Percentiles rank a stretch among this genome's conserved stretches.
Evolutionary conservation across 2,888 invertebrate species (phyloP).

Genomic region (Dinocampus coccinellae): DNA sequence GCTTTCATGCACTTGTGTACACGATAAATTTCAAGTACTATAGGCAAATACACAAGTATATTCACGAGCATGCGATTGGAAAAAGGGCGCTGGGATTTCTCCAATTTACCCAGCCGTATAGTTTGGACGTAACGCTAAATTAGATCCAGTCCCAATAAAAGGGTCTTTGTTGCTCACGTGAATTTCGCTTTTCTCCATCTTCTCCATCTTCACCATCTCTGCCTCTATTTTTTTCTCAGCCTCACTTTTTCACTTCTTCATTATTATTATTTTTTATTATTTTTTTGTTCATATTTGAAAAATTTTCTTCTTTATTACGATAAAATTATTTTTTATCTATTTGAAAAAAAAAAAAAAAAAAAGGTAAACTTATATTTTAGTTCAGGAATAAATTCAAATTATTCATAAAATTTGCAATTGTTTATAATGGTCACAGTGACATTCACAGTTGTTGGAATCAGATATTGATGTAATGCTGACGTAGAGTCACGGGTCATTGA

Average conservation of each 20-base stretch:
- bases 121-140: conserved; percentile 53
- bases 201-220: neutral
- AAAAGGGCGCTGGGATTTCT: conserved; percentile 44
- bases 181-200: conserved; percentile 25
- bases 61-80: conserved; percentile 23
- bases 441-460: neutral
- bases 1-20: neutral
- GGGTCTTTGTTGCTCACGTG: conserved; percentile 37
- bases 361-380: conserved; percentile 16
- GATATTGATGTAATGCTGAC: conserved; percentile 7
- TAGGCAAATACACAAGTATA: conserved; percentile 12
- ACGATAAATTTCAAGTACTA: conserved; percentile 36
- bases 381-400: conserved; percentile 25
- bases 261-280: conserved; percentile 16
- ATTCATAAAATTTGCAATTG: neutral
- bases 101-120: conserved; percentile 46
- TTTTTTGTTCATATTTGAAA: neutral
- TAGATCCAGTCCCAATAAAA: conserved; percentile 50
- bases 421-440: neutral
- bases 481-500: neutral
- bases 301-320: conserved; percentile 6
- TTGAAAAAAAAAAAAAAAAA: too few relatives aligned
- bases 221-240: too few relatives aligned
- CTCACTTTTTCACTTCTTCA: neutral
- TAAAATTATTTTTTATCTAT: conserved; percentile 20